phyloP scores from a whole-genome alignment of 2,113 vertebrate genomes.

The Hylia prasina region DNA sequence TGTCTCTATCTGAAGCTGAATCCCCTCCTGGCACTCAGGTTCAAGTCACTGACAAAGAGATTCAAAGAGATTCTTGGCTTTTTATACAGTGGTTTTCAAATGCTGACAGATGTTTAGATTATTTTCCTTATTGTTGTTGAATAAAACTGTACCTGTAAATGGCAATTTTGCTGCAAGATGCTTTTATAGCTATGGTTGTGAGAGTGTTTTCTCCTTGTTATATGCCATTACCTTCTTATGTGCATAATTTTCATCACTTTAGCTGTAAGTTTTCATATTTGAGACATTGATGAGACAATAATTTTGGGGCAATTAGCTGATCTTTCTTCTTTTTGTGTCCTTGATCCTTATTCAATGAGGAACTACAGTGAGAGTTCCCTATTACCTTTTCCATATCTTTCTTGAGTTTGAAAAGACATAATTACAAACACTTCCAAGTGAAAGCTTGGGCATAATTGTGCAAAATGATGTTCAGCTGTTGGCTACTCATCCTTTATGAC shows the following conservation, averaged over 20 bases:
- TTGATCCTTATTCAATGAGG: not conserved
- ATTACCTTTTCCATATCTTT: not conserved
- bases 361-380: not conserved
- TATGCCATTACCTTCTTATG: not conserved
- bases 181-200: not conserved
- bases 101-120: not conserved
- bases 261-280: not conserved
- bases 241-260: not conserved
- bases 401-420: not conserved
- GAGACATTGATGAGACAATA: not conserved
- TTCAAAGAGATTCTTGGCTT: not conserved
- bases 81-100: not conserved
- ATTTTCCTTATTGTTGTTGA: not conserved
- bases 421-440: not conserved
- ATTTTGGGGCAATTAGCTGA: not conserved
- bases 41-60: not conserved
- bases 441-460: not conserved
- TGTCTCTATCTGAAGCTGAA: not conserved
- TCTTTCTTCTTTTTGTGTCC: not conserved
- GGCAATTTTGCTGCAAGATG: not conserved
- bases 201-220: not conserved
- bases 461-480: not conserved
- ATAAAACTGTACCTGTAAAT: not conserved
- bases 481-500: not conserved
- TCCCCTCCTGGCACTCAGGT: not conserved